Conservation (phyloP, 2,888 invertebrate species). For the Synanthedon myopaeformis region DNA sequence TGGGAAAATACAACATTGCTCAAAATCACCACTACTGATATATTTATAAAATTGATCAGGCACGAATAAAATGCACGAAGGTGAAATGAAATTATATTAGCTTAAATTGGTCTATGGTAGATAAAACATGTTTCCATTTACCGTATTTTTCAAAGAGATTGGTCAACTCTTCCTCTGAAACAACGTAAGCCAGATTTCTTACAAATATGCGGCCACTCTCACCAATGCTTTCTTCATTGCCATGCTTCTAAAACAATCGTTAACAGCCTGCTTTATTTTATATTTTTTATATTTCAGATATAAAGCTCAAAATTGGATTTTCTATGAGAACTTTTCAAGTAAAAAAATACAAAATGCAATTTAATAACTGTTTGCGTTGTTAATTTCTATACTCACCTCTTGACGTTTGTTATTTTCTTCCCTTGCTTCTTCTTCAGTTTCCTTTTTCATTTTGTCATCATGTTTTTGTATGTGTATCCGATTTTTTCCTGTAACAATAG, state of each 20-base stretch:
- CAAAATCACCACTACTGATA: too few species aligned
- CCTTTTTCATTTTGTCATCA: conserved; percentile 50
- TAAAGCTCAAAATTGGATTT: too few species aligned
- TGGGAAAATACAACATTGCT: too few species aligned
- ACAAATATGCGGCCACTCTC: conserved; percentile 94
- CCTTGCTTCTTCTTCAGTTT: conserved; percentile 43
- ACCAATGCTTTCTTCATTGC: conserved; percentile 82
- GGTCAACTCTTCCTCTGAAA: conserved; percentile 87
- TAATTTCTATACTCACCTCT: conserved; percentile 28
- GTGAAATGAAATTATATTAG: too few species aligned
- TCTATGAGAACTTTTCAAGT: background rate
- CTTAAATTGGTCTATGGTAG: background rate
- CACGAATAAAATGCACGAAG: too few species aligned
- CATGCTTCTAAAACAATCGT: conserved; percentile 28
- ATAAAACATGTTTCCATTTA: conserved; percentile 27
- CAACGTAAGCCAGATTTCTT: conserved; percentile 88
- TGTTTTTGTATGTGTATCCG: conserved; percentile 53
- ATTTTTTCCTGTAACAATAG: conserved; percentile 38
- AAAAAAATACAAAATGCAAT: background rate
- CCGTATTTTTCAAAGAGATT: conserved; percentile 87
- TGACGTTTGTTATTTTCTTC: conserved; percentile 33
- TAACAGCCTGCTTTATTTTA: too few species aligned
- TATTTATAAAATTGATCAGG: too few species aligned
- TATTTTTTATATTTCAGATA: too few species aligned
- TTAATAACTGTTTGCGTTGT: background rate